Conservation (phyloP, 2,888 invertebrate species). For the Tenthredo notha region DNA sequence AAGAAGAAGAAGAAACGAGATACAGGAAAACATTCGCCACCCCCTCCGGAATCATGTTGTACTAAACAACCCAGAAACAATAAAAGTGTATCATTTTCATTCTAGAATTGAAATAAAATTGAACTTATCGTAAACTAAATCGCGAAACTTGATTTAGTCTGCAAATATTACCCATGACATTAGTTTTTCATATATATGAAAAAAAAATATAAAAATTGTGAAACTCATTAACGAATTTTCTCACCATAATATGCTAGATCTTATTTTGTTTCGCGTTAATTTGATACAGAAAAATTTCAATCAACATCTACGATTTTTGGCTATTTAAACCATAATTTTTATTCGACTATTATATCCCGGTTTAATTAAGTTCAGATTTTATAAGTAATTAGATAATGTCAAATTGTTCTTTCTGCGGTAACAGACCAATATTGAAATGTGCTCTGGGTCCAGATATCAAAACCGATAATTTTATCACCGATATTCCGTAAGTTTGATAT, state of each 20-base stretch:
- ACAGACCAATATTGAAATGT: not conserved
- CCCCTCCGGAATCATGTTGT: slow-evolving; percentile 28
- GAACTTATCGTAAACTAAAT: not conserved
- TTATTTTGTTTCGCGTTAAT: slow-evolving; percentile 2
- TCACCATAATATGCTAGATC: not conserved
- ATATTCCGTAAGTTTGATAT: slow-evolving; percentile 18
- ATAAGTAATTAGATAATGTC: slow-evolving; percentile 12
- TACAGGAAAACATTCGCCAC: not conserved
- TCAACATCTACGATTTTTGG: not conserved
- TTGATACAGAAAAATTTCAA: not conserved
- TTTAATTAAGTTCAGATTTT: not conserved
- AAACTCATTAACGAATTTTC: not conserved
- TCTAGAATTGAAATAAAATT: slow-evolving; percentile 23
- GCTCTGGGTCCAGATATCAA: not conserved
- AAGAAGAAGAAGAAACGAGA: slow-evolving; percentile 33
- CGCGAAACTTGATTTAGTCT: not conserved
- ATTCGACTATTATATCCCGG: not conserved
- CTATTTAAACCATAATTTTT: not conserved
- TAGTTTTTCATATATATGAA: too few relatives aligned
- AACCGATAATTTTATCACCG: not conserved
- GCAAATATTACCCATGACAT: not conserved
- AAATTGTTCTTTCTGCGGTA: not conserved
- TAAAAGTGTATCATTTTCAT: slow-evolving; percentile 45
- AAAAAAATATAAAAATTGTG: not conserved
- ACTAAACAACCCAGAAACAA: slow-evolving; percentile 31